These are phyloP conservation scores for Smutsia temminckii DNA, from an alignment of 2,797 vertebrate species.

Conservation along the genomic window DNA sequence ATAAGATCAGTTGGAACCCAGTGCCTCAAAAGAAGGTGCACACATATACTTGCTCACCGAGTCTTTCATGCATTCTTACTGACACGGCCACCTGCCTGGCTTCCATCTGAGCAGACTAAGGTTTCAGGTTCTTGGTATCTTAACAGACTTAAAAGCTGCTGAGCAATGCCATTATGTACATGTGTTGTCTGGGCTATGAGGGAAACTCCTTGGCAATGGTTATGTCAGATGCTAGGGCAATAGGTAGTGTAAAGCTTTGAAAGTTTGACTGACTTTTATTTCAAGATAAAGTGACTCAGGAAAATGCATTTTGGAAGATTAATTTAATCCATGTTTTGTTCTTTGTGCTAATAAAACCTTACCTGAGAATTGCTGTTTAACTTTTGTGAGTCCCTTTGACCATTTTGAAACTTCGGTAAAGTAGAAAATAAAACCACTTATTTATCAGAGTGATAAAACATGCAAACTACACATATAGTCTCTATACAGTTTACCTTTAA, in stretches of 20 bases:
- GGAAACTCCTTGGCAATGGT: conserved; percentile 7
- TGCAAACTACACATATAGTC: not conserved
- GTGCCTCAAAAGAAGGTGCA: not conserved
- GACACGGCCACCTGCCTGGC: not conserved
- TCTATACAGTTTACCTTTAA: conserved; percentile 57
- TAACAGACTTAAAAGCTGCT: not conserved
- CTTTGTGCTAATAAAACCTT: conserved; percentile 53
- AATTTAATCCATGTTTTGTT: conserved; percentile 44
- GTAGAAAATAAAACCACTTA: conserved; percentile 53
- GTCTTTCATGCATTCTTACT: not conserved
- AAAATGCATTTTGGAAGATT: conserved; percentile 56
- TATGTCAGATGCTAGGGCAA: conserved; percentile 22
- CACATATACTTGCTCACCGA: not conserved
- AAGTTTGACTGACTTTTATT: conserved; percentile 40
- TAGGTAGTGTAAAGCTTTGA: conserved; percentile 23
- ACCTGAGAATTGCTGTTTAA: conserved; percentile 40
- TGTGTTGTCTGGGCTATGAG: not conserved
- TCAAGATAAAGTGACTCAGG: conserved; percentile 28
- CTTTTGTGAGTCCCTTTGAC: conserved; percentile 31
- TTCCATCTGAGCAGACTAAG: not conserved
- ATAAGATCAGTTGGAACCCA: not conserved
- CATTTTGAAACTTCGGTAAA: conserved; percentile 46
- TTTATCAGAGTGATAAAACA: conserved; percentile 62
- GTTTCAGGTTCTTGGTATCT: not conserved
- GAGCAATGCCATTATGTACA: not conserved